phyloP scores from a whole-genome alignment of 2,113 vertebrate genomes.

The Bubo scandiacus region DNA sequence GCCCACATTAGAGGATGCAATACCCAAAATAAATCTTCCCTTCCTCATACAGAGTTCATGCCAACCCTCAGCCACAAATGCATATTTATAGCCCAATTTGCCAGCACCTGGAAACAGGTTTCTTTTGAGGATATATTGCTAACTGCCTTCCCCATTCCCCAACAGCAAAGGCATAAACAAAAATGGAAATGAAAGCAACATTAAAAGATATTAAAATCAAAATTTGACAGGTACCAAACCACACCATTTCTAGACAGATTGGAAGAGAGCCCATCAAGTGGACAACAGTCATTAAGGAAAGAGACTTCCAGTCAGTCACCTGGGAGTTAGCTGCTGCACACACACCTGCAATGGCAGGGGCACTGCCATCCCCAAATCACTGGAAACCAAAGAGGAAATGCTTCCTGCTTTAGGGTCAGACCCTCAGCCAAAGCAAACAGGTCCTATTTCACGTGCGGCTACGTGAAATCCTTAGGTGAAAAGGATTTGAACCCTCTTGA shows the following conservation, averaged over 20 bases:
- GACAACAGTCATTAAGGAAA: not conserved
- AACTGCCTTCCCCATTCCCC: not conserved
- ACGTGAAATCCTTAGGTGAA: not conserved
- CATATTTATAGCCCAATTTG: not conserved
- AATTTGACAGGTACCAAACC: not conserved
- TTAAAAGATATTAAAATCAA: not conserved
- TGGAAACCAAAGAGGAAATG: not conserved
- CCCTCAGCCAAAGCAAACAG: not conserved
- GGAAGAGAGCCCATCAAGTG: not conserved
- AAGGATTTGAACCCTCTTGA: not conserved
- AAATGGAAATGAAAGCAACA: not conserved
- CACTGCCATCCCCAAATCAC: not conserved
- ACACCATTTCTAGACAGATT: not conserved
- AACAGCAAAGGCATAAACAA: not conserved
- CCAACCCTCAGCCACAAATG: not conserved
- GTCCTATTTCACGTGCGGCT: not conserved
- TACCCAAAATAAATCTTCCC: not conserved
- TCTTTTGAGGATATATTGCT: not conserved
- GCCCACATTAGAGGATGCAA: not conserved
- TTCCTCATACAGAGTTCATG: not conserved
- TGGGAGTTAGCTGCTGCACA: not conserved
- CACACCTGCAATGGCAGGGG: not conserved
- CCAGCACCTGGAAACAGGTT: not conserved
- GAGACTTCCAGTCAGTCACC: not conserved
- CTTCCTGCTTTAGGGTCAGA: not conserved